phyloP scores from a whole-genome alignment of 2,113 vertebrate genomes.

The Galemys pyrenaicus region DNA sequence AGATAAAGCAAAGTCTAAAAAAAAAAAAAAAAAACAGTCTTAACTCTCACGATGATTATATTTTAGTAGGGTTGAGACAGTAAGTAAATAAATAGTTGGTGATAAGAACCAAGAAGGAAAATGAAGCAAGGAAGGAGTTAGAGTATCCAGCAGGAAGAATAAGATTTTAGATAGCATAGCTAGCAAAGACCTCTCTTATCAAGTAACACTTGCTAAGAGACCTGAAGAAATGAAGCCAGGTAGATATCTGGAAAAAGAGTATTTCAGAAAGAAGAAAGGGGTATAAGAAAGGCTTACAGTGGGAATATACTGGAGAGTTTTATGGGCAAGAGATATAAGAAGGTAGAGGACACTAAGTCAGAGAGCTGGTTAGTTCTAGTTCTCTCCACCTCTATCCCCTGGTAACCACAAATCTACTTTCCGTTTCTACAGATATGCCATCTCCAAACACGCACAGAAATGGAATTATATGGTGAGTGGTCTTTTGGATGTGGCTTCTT shows the following conservation, averaged over 20 bases:
- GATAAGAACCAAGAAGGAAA: constrained; percentile 29
- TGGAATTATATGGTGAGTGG: background rate
- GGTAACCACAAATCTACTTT: background rate
- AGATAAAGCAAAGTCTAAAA: constrained; percentile 26
- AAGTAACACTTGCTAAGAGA: background rate
- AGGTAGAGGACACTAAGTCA: background rate
- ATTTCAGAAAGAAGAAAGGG: background rate
- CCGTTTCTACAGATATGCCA: background rate
- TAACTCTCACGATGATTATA: background rate
- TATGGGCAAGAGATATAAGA: background rate
- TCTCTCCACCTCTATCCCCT: background rate
- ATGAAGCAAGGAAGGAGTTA: background rate
- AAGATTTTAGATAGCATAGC: background rate
- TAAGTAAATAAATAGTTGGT: background rate
- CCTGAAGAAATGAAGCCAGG: background rate
- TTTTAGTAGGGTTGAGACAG: background rate
- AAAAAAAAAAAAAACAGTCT: background rate
- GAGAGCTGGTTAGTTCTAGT: background rate
- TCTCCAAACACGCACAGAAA: background rate
- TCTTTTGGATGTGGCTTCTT: background rate
- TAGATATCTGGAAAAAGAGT: background rate
- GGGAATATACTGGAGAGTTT: background rate
- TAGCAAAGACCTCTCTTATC: constrained; percentile 2
- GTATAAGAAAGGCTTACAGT: background rate
- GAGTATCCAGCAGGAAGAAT: background rate